Evolutionary conservation across 64 coral and sea anemone genomes (phyloP).

Genomic region (Pachyseris speciosa): DNA sequence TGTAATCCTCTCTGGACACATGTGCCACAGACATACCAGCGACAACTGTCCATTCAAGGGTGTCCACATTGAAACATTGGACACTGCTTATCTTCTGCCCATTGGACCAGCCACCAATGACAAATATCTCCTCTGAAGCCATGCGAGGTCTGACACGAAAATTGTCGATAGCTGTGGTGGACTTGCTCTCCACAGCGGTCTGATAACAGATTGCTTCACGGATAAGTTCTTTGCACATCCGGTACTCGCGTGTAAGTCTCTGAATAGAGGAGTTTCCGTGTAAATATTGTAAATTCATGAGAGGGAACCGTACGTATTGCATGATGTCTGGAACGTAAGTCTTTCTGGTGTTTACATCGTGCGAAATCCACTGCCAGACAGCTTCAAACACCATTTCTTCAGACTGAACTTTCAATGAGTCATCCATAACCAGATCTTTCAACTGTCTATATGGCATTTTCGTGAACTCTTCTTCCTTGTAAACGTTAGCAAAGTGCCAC

Average conservation of each 20-base stretch:
- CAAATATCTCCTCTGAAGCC: slow-evolving; percentile 99
- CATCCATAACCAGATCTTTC: slow-evolving; percentile 79
- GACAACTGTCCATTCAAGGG: slow-evolving; percentile 91
- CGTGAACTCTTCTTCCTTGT: slow-evolving; percentile 94
- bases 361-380: slow-evolving; percentile 91
- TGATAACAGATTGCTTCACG: slow-evolving; percentile 94
- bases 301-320: slow-evolving; percentile 93
- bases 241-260: slow-evolving; percentile 72
- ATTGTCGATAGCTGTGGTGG: slow-evolving; percentile 66
- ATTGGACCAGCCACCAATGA: slow-evolving; percentile 99
- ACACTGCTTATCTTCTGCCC: slow-evolving; percentile 99
- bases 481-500: slow-evolving; percentile 96
- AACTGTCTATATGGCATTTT: slow-evolving; percentile 84
- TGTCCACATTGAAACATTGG: slow-evolving; percentile 99
- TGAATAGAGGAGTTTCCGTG: slow-evolving; percentile 65
- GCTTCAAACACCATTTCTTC: slow-evolving; percentile 93
- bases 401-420: slow-evolving; percentile 94
- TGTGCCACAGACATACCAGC: slow-evolving; percentile 98
- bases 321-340: slow-evolving; percentile 79
- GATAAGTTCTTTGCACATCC: slow-evolving; percentile 85
- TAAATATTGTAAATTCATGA: slow-evolving; percentile 93
- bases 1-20: slow-evolving; percentile 96
- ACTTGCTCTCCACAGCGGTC: slow-evolving; percentile 59
- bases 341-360: slow-evolving; percentile 82
- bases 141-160: slow-evolving; percentile 93